Conservation (phyloP, 2,797 vertebrate genomes). For the Meriones psammophilus region DNA sequence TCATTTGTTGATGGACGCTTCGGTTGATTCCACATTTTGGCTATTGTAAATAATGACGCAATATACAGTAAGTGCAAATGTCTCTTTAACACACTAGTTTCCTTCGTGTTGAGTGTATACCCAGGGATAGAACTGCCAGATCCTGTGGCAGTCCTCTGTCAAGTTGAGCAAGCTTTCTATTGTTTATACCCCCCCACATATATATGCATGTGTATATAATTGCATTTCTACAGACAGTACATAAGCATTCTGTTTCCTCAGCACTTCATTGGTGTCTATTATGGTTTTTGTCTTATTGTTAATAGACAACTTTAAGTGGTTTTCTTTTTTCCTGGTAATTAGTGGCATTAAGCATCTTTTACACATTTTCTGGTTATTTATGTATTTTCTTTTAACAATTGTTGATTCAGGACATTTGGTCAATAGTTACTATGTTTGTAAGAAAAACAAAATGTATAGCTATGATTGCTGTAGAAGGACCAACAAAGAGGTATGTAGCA, state of each 20-base stretch:
- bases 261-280: background rate
- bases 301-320: background rate
- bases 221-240: background rate
- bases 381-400: background rate
- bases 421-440: background rate
- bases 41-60: background rate
- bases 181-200: background rate
- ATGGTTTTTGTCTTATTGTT: background rate
- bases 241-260: background rate
- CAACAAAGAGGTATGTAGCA: background rate
- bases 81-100: background rate
- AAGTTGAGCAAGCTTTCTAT: background rate
- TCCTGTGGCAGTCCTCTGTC: background rate
- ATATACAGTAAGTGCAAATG: background rate
- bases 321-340: background rate
- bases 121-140: background rate
- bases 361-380: background rate
- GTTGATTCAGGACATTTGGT: background rate
- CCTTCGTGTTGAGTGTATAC: background rate
- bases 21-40: background rate
- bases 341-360: background rate
- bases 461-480: background rate
- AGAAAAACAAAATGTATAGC: slow-evolving; percentile 26
- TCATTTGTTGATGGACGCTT: background rate
- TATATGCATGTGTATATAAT: too few relatives aligned